Conservation (phyloP, 2,888 invertebrate species). For the Exocentrus adspersus region DNA sequence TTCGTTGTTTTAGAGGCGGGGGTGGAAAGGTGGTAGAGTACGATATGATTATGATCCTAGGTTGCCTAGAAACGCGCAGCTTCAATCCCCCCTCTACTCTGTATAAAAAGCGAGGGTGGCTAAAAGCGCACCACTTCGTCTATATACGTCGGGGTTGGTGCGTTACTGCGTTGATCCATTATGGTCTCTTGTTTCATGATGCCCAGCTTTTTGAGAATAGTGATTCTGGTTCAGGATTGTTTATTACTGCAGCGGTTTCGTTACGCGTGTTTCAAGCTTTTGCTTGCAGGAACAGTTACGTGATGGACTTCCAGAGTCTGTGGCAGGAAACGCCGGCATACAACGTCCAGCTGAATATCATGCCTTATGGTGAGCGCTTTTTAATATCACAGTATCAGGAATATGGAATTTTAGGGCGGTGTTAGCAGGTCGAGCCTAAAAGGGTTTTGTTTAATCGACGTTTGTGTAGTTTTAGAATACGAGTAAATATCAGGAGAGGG, state of each 20-base stretch:
- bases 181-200: constrained; percentile 18
- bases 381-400: not conserved
- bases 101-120: constrained; percentile 60
- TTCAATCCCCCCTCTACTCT: constrained; percentile 60
- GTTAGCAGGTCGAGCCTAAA: not conserved
- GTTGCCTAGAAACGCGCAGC: constrained; percentile 63
- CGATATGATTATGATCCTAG: constrained; percentile 64
- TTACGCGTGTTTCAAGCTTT: not conserved
- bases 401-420: not conserved
- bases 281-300: constrained; percentile 1
- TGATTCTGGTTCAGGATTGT: not conserved
- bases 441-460: too few species aligned
- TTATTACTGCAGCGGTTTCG: not conserved
- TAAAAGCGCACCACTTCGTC: constrained; percentile 56
- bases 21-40: constrained; percentile 50
- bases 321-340: not conserved
- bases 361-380: constrained; percentile 10
- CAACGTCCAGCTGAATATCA: constrained; percentile 2
- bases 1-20: constrained; percentile 45
- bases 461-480: too few species aligned
- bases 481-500: too few species aligned
- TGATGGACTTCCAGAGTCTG: constrained; percentile 9
- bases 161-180: constrained; percentile 26
- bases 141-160: constrained; percentile 46
- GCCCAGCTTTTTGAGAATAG: constrained; percentile 23